Evolutionary conservation across 2,113 vertebrate genomes (phyloP).

Genomic region (Rousettus leschenaultii): DNA sequence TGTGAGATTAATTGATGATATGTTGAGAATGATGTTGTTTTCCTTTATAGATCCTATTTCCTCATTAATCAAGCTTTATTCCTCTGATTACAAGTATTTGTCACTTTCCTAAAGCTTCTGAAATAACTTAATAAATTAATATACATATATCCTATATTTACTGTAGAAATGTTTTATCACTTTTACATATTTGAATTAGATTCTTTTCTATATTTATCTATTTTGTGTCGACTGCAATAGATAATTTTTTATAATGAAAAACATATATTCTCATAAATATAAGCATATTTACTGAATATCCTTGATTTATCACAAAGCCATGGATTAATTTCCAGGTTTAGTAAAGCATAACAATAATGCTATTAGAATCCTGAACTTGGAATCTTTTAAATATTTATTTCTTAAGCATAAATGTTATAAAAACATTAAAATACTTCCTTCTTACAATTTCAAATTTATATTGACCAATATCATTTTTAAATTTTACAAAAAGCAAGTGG

Average conservation of each 20-base stretch:
- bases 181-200: background rate
- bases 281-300: background rate
- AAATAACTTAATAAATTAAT: background rate
- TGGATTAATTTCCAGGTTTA: background rate
- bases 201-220: constrained; percentile 29
- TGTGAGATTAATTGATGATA: background rate
- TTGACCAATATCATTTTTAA: background rate
- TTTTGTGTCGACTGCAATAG: background rate
- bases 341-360: background rate
- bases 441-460: background rate
- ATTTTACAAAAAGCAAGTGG: background rate
- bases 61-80: background rate
- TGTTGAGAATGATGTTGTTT: background rate
- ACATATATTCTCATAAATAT: background rate
- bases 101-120: background rate
- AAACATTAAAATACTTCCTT: background rate
- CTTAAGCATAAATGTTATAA: background rate
- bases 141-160: background rate
- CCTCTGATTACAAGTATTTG: background rate
- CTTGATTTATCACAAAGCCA: background rate
- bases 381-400: background rate
- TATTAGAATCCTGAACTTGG: constrained; percentile 18
- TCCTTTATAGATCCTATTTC: background rate
- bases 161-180: background rate
- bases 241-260: constrained; percentile 15